Base-by-base conservation (phyloP, 1,140 invertebrate genomes). In the Eurosta solidaginis region DNA sequence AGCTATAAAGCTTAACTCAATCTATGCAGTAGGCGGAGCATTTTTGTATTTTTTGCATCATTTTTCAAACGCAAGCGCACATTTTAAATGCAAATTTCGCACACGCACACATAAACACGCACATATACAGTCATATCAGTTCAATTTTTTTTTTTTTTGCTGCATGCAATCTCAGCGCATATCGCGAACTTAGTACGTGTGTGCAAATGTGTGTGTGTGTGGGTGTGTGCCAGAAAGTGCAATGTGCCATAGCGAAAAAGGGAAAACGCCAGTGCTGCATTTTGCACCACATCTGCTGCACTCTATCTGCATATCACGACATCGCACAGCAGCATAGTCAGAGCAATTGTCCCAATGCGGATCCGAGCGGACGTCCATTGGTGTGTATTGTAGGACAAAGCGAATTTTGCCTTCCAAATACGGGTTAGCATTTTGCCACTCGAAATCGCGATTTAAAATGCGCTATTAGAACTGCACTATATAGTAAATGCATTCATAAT, bases 61-160 rank as follows among this genome's bases (percentile, higher is more conserved):
- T 80, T 82, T 85, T 86, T 81, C 82, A 84, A 86, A 86, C 83
- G 85, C 83, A 85, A 84, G 84, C 85, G 85, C 81, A 83, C 80
- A 86, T 86, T 86, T 86, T 85, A 80, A 86, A 84, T 85, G 81
- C 82, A 82, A 79, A 74, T 33, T 2, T 3, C 59, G 36, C 9
- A 42, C 59, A 42, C 7, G 40, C 59, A 68, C n/a, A 20, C 59
- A 10, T 7, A 68, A 22, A 14, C 27, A 10, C 59, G n/a, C 33
- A 22, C 25, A 33, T 27, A n/a, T 40, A 49, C 29, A 25, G 29
- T 27, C 49, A 20, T 14, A n/a, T 12, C 75, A 40, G 29, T 27
- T 3, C n/a, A 40, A 10, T 9, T 9, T 6, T 1, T 6, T 2
- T n/a, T 68, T 36, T 42, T 68, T 29, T 68, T 68, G 33, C n/a